These are phyloP conservation scores for Nematopogon swammerdamellus DNA, from an alignment of 2,888 invertebrate species.

Conservation along the genomic window DNA sequence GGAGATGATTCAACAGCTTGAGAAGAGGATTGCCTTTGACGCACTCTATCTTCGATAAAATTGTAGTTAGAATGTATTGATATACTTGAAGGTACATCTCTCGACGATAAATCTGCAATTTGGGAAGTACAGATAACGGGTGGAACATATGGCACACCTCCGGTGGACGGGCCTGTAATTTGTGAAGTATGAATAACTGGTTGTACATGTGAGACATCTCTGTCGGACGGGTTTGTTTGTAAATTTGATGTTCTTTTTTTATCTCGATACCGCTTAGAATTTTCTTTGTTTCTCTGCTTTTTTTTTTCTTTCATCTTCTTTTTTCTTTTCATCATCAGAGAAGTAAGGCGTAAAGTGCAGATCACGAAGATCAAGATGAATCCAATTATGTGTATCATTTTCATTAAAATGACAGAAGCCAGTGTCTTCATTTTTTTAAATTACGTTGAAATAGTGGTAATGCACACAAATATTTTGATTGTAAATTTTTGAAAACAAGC, in stretches of 20 bases:
- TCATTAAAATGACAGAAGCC: neutral
- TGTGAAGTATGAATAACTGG: slow-evolving; percentile 12
- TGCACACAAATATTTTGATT: too few species aligned
- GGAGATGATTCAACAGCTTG: too few species aligned
- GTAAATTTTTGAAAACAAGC: too few species aligned
- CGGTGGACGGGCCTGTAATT: slow-evolving; percentile 10
- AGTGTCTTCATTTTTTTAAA: neutral
- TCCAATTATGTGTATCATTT: too few species aligned
- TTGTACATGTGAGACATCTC: slow-evolving; percentile 10
- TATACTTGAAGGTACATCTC: slow-evolving; percentile 5
- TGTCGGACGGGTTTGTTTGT: slow-evolving; percentile 10
- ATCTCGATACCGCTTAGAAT: slow-evolving; percentile 11
- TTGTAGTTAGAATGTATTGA: slow-evolving; percentile 6
- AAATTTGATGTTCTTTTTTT: slow-evolving; percentile 11
- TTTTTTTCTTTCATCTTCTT: too few species aligned
- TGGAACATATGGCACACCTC: slow-evolving; percentile 6
- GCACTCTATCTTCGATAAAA: slow-evolving; percentile 2
- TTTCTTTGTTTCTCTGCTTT: slow-evolving; percentile 9
- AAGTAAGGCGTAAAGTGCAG: too few species aligned
- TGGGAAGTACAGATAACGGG: slow-evolving; percentile 3
- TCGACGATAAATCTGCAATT: slow-evolving; percentile 7
- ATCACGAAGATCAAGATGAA: too few species aligned
- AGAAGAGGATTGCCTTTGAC: too few species aligned
- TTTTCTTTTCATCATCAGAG: slow-evolving; percentile 3
- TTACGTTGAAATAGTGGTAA: too few species aligned